Conservation (phyloP, 1,140 invertebrate genomes). For the Drosophila sproati region DNA sequence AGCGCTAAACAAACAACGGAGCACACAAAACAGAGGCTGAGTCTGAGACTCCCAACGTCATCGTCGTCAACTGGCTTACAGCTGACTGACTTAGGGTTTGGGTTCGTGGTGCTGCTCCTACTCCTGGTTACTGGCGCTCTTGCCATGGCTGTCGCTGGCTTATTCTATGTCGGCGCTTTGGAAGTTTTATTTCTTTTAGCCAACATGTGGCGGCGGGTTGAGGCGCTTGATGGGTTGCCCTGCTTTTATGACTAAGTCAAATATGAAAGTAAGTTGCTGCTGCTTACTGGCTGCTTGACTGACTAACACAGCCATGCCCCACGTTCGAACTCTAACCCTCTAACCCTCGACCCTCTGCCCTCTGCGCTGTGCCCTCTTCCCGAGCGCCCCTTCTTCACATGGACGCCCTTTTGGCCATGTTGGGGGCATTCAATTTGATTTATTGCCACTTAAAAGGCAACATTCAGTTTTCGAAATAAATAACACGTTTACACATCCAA, state of each 20-base stretch:
- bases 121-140: neutral
- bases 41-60: conserved; percentile 21
- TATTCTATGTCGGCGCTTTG: conserved; percentile 35
- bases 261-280: conserved; percentile 74
- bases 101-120: conserved; percentile 26
- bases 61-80: conserved; percentile 57
- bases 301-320: conserved; percentile 10
- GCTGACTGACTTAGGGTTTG: conserved; percentile 57
- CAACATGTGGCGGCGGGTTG: conserved; percentile 12
- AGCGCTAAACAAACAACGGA: conserved; percentile 80
- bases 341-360: neutral
- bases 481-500: conserved; percentile 82
- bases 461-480: conserved; percentile 81
- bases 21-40: conserved; percentile 56
- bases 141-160: conserved; percentile 25
- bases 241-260: conserved; percentile 79
- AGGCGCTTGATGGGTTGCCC: conserved; percentile 31
- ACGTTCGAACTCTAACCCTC: no score
- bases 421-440: conserved; percentile 72
- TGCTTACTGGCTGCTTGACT: conserved; percentile 28
- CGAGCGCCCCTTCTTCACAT: conserved; percentile 4
- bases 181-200: conserved; percentile 29
- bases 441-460: conserved; percentile 83
- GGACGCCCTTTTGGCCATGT: conserved; percentile 19
- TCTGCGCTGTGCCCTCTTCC: neutral